Evolutionary conservation across 2,797 vertebrate genomes (phyloP).

Genomic region (Cetoscarus ocellatus): DNA sequence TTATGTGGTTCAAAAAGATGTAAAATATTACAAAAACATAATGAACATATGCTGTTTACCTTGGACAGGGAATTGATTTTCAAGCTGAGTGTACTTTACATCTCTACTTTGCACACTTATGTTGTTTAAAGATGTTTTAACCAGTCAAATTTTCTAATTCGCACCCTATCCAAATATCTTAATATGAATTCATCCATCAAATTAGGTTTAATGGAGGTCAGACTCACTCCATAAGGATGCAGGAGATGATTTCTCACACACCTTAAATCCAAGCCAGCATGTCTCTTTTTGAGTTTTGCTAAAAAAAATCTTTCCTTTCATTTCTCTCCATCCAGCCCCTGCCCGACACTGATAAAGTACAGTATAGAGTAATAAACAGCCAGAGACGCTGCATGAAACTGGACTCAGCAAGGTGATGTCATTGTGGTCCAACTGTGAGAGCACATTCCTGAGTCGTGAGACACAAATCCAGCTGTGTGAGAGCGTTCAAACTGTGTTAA

Average conservation of each 20-base stretch:
- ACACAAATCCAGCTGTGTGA: slow-evolving; percentile 62
- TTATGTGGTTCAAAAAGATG: too few species aligned
- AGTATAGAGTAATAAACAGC: slow-evolving; percentile 45
- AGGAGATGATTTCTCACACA: neutral
- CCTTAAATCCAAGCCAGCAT: slow-evolving; percentile 1
- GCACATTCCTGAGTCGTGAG: slow-evolving; percentile 83
- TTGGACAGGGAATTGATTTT: too few species aligned
- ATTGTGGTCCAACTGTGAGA: slow-evolving; percentile 74
- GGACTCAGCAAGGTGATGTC: slow-evolving; percentile 81
- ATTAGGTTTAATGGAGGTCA: slow-evolving; percentile 54
- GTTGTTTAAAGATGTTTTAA: slow-evolving; percentile 38
- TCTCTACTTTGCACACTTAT: too few species aligned
- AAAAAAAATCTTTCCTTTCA: slow-evolving; percentile 35
- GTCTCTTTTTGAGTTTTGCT: slow-evolving; percentile 19
- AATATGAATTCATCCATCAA: slow-evolving; percentile 39
- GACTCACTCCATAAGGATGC: slow-evolving; percentile 33
- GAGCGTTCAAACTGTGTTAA: slow-evolving; percentile 42
- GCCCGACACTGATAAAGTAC: slow-evolving; percentile 23
- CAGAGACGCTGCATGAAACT: slow-evolving; percentile 41
- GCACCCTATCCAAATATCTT: slow-evolving; percentile 8
- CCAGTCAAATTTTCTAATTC: slow-evolving; percentile 11
- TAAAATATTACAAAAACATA: too few species aligned
- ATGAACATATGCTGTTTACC: too few species aligned
- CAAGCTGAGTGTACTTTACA: neutral
- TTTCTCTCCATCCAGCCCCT: slow-evolving; percentile 22